Conservation (phyloP, 37 sponge, comb jelly and placozoan species). For the Amphimedon queenslandica region DNA sequence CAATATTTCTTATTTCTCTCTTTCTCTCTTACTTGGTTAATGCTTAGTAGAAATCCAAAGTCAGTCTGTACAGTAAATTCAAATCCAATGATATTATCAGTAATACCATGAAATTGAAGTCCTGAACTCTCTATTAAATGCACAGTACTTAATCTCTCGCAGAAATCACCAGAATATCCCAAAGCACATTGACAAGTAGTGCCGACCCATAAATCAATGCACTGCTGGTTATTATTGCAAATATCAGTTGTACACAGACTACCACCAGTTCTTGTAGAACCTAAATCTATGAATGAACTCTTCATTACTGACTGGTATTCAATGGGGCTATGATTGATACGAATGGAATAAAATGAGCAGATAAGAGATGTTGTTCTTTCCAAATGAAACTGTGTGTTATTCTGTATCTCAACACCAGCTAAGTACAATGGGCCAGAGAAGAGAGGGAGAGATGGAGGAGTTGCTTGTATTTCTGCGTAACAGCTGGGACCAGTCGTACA, state of each 20-base stretch:
- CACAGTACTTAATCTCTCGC: neutral
- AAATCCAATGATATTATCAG: neutral
- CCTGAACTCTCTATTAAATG: neutral
- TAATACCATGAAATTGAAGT: neutral
- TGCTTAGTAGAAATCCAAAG: neutral
- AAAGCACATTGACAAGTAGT: neutral
- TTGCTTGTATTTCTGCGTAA: neutral
- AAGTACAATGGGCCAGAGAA: neutral
- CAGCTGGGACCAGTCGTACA: neutral
- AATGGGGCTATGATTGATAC: neutral
- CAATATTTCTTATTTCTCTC: neutral
- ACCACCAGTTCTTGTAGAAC: neutral
- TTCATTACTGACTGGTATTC: neutral
- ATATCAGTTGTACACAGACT: no score
- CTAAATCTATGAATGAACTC: neutral
- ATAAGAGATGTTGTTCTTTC: neutral
- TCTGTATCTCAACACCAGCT: neutral
- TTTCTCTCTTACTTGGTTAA: neutral
- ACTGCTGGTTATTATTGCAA: neutral
- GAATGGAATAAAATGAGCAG: neutral
- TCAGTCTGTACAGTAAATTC: neutral
- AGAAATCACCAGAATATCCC: neutral
- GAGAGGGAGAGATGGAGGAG: neutral
- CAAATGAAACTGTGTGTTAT: neutral
- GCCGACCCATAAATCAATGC: neutral